phyloP scores from a whole-genome alignment of 2,797 vertebrate species.

The Kryptopterus vitreolus region DNA sequence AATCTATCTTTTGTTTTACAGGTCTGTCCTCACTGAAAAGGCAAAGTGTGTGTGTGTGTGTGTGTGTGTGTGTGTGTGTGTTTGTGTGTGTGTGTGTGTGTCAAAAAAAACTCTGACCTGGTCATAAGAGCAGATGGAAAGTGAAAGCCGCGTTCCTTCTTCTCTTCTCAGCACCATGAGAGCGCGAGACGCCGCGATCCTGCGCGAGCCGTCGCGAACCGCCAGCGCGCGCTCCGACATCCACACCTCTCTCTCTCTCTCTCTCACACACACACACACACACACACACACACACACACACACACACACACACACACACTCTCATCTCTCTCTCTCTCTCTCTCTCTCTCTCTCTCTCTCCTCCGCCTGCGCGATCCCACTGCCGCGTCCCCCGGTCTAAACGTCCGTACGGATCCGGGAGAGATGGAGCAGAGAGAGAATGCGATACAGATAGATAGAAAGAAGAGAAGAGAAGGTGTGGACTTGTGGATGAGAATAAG shows the following conservation, averaged over 20 bases:
- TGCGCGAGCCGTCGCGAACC: background rate
- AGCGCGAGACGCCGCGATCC: background rate
- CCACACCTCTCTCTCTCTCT: background rate
- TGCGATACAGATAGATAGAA: too few relatives aligned
- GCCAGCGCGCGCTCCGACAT: slow-evolving; percentile 1
- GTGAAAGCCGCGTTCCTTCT: background rate
- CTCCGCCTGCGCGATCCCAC: too few relatives aligned
- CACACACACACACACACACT: too few relatives aligned
- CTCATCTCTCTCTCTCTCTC: too few relatives aligned
- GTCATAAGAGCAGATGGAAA: slow-evolving; percentile 29
- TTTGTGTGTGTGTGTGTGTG: background rate
- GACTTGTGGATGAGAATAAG: too few relatives aligned
- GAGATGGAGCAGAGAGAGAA: background rate
- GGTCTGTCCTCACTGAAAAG: too few relatives aligned
- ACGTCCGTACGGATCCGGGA: too few relatives aligned
- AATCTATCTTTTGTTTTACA: too few relatives aligned
- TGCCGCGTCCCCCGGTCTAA: too few relatives aligned
- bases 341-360: too few relatives aligned
- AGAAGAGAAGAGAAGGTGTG: background rate
- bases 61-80: background rate
- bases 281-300: too few relatives aligned
- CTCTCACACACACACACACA: too few relatives aligned
- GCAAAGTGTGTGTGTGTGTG: background rate
- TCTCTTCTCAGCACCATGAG: slow-evolving; percentile 62
- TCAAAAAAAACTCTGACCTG: slow-evolving; percentile 59